Percentiles rank a stretch among this genome's conserved stretches.
Conservation (phyloP, 2,113 vertebrate genomes). For the Sula dactylatra region DNA sequence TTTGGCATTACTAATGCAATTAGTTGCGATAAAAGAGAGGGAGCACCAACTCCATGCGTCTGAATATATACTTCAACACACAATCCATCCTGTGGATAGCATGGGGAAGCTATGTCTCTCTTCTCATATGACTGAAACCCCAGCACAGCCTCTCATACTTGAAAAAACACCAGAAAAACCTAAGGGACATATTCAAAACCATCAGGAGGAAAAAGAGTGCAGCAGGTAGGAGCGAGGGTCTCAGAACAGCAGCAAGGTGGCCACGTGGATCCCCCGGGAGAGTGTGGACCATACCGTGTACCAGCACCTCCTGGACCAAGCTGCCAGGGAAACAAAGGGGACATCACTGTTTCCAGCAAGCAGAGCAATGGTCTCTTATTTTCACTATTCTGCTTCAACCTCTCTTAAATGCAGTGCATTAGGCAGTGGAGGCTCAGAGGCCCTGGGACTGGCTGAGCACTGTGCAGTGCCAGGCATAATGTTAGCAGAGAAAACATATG, state of each 20-base stretch:
- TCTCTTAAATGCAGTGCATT: background rate
- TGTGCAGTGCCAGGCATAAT: rapidly evolving
- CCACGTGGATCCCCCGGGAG: background rate
- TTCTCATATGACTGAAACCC: background rate
- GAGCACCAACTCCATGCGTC: background rate
- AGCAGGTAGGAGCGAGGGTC: background rate
- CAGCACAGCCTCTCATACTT: background rate
- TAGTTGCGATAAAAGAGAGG: conserved; percentile 20
- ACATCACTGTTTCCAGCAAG: background rate
- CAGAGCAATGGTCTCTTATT: background rate
- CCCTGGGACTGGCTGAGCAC: rapidly evolving
- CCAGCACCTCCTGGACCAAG: background rate
- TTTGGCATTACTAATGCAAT: conserved; percentile 19
- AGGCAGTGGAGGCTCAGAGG: background rate
- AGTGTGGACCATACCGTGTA: rapidly evolving
- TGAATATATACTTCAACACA: background rate
- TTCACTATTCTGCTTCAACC: background rate
- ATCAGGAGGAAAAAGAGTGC: background rate
- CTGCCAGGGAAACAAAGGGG: background rate
- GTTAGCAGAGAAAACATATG: background rate
- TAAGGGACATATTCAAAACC: background rate
- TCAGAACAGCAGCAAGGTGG: background rate
- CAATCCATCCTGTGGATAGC: background rate
- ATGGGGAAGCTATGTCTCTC: background rate
- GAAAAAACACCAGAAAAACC: background rate